These are phyloP conservation scores for Cremastinae sp. DNA, from an alignment of 2,888 invertebrate genomes.

Conservation along the genomic window DNA sequence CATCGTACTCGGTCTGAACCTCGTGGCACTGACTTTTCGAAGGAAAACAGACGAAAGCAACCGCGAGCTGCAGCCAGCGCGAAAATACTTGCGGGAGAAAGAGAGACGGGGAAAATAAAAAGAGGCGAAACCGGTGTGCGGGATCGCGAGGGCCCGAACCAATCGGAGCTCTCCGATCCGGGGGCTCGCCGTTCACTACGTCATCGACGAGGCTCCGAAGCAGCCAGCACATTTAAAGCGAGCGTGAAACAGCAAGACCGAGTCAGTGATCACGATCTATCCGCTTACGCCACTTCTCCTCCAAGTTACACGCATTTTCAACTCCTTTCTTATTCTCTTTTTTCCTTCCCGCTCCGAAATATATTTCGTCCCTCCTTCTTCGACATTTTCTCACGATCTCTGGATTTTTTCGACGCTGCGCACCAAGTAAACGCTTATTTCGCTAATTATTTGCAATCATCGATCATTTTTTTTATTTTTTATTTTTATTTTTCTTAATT, in stretches of 20 bases:
- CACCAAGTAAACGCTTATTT: neutral
- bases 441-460: no score
- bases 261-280: conserved; percentile 41
- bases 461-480: no score
- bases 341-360: neutral
- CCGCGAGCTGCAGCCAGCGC: neutral
- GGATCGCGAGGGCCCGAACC: conserved; percentile 34
- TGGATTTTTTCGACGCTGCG: neutral
- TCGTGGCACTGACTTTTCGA: neutral
- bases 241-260: conserved; percentile 36
- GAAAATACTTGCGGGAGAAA: conserved; percentile 4
- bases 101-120: conserved; percentile 34
- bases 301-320: neutral
- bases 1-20: neutral
- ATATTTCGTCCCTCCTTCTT: neutral
- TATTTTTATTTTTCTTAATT: no score
- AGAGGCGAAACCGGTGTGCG: conserved; percentile 17
- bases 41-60: conserved; percentile 1
- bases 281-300: conserved; percentile 21
- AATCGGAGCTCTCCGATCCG: conserved; percentile 28
- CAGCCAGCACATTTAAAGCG: conserved; percentile 46
- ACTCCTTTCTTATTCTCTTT: conserved; percentile 18
- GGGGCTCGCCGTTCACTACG: conserved; percentile 57
- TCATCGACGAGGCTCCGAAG: conserved; percentile 33
- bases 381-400: no score